These are phyloP conservation scores for Catamblyrhynchus diadema DNA, from an alignment of 2,797 vertebrate species.

Conservation along the genomic window DNA sequence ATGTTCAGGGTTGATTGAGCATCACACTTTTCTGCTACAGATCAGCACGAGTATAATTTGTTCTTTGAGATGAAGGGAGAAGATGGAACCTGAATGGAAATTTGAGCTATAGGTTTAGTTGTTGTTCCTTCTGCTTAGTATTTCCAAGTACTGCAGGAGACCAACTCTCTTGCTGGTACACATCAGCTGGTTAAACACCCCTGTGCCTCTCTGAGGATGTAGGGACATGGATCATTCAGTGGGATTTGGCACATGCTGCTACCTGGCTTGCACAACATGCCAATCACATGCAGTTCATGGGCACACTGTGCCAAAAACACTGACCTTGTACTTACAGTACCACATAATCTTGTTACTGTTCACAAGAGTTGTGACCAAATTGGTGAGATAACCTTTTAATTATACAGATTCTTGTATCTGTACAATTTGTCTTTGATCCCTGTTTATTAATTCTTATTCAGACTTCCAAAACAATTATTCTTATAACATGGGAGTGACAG, in stretches of 20 bases:
- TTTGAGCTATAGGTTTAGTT: background rate
- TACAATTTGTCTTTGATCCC: background rate
- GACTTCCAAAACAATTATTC: background rate
- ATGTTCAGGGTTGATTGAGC: background rate
- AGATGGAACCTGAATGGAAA: background rate
- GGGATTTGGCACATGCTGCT: too few species aligned
- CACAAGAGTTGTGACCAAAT: background rate
- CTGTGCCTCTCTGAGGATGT: background rate
- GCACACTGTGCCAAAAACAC: background rate
- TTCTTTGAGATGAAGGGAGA: background rate
- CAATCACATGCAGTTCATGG: background rate
- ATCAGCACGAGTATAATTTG: background rate
- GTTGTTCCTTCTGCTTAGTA: background rate
- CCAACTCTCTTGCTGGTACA: accelerated
- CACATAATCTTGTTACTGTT: background rate
- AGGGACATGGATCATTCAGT: background rate
- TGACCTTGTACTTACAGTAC: background rate
- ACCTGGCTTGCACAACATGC: background rate
- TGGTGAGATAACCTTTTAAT: background rate
- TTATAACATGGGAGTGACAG: background rate
- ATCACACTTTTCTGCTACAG: background rate
- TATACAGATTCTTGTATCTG: background rate
- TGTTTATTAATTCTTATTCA: background rate
- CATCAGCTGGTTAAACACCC: background rate
- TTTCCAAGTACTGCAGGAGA: background rate